Conservation (phyloP, 2,797 vertebrate species). For the Denticeps clupeoides region DNA sequence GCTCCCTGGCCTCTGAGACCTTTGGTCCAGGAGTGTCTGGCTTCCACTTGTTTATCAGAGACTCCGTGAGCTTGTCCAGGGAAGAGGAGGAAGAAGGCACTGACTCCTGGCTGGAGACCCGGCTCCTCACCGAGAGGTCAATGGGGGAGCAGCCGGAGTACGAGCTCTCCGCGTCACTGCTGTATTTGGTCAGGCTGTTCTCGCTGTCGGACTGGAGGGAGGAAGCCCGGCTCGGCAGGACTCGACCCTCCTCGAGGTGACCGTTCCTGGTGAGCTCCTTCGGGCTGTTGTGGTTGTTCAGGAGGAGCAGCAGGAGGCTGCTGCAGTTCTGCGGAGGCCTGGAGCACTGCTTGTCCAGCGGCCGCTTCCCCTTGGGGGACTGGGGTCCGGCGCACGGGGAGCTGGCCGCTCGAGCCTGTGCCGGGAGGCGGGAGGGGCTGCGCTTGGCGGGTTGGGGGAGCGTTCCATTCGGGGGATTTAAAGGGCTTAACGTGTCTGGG, state of each 20-base stretch:
- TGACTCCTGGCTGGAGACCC: slow-evolving; percentile 55
- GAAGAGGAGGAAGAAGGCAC: slow-evolving; percentile 53
- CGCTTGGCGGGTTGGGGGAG: slow-evolving; percentile 63
- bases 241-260: slow-evolving; percentile 66
- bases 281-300: slow-evolving; percentile 89
- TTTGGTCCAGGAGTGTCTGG: slow-evolving; percentile 71
- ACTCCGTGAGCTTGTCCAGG: slow-evolving; percentile 83
- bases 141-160: slow-evolving; percentile 93
- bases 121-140: slow-evolving; percentile 87
- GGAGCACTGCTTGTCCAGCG: slow-evolving; percentile 64
- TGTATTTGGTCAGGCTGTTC: slow-evolving; percentile 84
- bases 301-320: slow-evolving; percentile 86
- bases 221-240: slow-evolving; percentile 72
- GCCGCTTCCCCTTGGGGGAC: slow-evolving; percentile 66
- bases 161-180: slow-evolving; percentile 87
- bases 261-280: slow-evolving; percentile 72
- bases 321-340: slow-evolving; percentile 82
- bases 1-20: slow-evolving; percentile 62
- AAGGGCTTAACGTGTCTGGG: slow-evolving; percentile 66
- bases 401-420: slow-evolving; percentile 44
- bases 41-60: slow-evolving; percentile 88
- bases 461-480: slow-evolving; percentile 68
- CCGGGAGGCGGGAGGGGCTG: slow-evolving; percentile 60
- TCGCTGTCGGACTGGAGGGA: slow-evolving; percentile 78
- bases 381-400: slow-evolving; percentile 45